Evolutionary conservation across 2,888 invertebrate species (phyloP), one percentile per base, ranked within the genome.

Genomic region (Cryptocephalus primarius): DNA sequence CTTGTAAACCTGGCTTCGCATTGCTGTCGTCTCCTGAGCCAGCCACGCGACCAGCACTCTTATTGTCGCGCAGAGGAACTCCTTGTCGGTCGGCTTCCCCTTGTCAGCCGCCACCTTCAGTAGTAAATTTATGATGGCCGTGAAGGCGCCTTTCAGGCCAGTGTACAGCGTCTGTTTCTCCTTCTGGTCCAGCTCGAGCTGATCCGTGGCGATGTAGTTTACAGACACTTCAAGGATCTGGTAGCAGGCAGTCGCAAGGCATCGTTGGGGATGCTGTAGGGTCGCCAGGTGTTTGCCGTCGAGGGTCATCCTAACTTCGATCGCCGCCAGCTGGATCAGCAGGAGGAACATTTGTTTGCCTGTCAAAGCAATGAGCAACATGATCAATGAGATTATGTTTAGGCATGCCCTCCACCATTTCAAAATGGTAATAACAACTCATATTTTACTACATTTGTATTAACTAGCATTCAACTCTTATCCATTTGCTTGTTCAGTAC

Each of bases 221-320:
- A 91, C 78, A 14, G 85, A 86, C 33, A 83, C 70, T 64, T 92
- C 91, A 49, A 92, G 72, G 44, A 89, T 85, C 44, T 82, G 77
- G 59, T 89, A 92, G 62, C 90, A 91, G 42, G 87, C 78, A 8
- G 85, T 84, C n/a, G 90, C 76, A 40, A 91, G 71, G 51, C 88
- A 85, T 42, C 82, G 82, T 66, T 88, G 84, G 39, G 78, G 75
- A 66, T 82, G 79, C 66, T 82, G 79, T 1, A 88, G 83, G 60
- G 87, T 79, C 65, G 88, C 86, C 55, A 91, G 76, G 62, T 83
- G 83, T 60, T 85, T 84, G 54, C 90, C 88, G 63, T 94, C 94
- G 52, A 94, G 74, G 57, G 90, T 88, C 92, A 95, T 93, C 61
- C 93, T 80, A 1, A 94, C 85, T 76, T 95, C 94, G 63, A 94